These are phyloP conservation scores for Chloropsis cyanopogon DNA, from an alignment of 2,113 vertebrate species.

Conservation along the genomic window DNA sequence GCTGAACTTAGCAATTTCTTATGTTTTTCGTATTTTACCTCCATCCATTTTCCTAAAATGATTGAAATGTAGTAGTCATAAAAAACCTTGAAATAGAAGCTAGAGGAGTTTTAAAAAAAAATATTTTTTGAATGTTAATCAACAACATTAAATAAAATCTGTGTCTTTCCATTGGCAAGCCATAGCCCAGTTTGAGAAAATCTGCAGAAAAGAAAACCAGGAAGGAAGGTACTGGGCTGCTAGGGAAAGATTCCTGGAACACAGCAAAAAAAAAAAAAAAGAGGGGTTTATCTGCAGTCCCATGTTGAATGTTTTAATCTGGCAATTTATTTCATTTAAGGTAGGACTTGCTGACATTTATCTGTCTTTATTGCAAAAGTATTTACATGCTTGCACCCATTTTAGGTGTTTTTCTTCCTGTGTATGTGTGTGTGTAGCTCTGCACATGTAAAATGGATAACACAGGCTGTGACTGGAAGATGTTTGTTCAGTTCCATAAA, in stretches of 20 bases:
- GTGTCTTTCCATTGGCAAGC: background rate
- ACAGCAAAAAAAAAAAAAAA: background rate
- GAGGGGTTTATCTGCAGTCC: background rate
- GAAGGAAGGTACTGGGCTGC: background rate
- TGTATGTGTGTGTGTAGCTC: fast-evolving
- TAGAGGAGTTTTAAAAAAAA: background rate
- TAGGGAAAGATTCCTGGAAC: background rate
- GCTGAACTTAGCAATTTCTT: conserved; percentile 55
- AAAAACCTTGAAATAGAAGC: background rate
- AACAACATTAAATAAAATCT: background rate
- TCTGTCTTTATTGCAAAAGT: background rate
- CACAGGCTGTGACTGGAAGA: background rate
- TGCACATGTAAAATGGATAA: background rate
- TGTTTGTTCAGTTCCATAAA: background rate
- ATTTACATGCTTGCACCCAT: background rate
- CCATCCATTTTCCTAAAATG: conserved; percentile 29
- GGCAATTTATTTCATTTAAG: background rate
- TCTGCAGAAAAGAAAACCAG: background rate
- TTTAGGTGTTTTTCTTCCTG: background rate
- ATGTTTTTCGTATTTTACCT: background rate
- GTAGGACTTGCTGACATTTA: background rate
- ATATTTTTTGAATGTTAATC: background rate
- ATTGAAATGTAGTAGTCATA: background rate
- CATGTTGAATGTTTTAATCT: background rate
- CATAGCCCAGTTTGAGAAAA: background rate